Base-by-base conservation (phyloP, 2,797 vertebrate genomes). In the Ctenopoma multispine region DNA sequence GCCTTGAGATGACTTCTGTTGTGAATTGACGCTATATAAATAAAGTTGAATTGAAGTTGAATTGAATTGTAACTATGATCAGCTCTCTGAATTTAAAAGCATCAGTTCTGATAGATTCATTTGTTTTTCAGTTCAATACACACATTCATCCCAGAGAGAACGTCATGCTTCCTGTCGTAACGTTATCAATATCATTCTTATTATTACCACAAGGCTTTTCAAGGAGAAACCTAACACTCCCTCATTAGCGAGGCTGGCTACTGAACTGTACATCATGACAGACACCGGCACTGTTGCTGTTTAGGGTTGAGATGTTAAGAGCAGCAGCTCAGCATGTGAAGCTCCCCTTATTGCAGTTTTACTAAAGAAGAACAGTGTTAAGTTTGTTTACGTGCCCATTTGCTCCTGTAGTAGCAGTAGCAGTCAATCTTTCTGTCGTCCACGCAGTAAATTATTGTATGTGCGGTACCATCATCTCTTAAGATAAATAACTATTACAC, bases 241-340 rank as follows among this genome's bases (percentile, higher is more conserved):
- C 75, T 86, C 62, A 76, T 82, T 74, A 87, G 55, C 57, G 65
- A 41, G 50, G 17, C 66, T 66, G 64, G 5, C 29, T 41, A 5
- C 68, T 66, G 31, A 60, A 53, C 13, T 31, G 29, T 31, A 31
- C 7, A 41, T 47, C 5, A 13, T 61, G 69, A 72, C 31, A 58
- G 67, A 63, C 68, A 20, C 62, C 62, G 48, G 62, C n/a, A 2
- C 24, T 34, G 43, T 41, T 38, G 54, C 50, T 54, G 41, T 13
- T 51, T 21, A 50, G 48, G 55, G 4, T 23, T 21, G 41, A 9
- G 44, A 11, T 72, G 41, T n/a, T 58, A 65, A 48, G 61, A 61
- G 53, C 67, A 69, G 61, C 47, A 4, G 70, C 68, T 13, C 70
- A 75, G 78, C 69, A 44, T 59, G 79, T 50, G 51, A 51, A 46